Conservation (phyloP, 2,888 invertebrate genomes). For the Aricia artaxerxes region DNA sequence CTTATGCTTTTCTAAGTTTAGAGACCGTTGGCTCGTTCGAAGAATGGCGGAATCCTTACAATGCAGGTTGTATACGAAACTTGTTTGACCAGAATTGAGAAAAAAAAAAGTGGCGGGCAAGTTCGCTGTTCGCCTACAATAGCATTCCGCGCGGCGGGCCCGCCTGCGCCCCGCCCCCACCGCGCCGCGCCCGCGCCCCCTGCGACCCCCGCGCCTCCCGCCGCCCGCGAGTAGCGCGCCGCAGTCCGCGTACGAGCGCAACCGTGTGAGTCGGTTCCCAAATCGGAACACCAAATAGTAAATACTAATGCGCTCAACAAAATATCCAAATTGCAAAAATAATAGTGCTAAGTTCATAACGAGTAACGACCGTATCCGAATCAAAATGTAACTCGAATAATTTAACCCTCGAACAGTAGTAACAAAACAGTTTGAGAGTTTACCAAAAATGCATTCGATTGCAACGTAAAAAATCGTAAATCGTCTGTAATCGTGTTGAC, state of each 20-base stretch:
- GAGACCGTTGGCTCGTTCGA: slow-evolving; percentile 69
- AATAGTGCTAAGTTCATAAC: not conserved
- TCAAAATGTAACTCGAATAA: slow-evolving; percentile 13
- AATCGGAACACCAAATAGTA: not conserved
- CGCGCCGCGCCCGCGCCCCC: slow-evolving; percentile 50
- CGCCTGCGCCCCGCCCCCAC: slow-evolving; percentile 65
- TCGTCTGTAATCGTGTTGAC: not conserved
- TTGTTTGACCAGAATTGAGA: slow-evolving; percentile 79
- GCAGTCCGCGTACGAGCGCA: slow-evolving; percentile 67
- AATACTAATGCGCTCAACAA: slow-evolving; percentile 44
- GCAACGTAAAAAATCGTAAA: not conserved
- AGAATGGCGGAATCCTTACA: slow-evolving; percentile 80
- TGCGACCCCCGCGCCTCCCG: slow-evolving; percentile 47
- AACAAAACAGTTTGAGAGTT: not conserved
- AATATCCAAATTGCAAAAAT: slow-evolving; percentile 33
- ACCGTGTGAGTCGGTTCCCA: slow-evolving; percentile 55
- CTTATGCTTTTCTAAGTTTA: slow-evolving; percentile 60
- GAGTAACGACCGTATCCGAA: not conserved
- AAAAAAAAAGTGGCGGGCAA: slow-evolving; percentile 76
- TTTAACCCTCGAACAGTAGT: not conserved
- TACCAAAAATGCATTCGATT: slow-evolving; percentile 8
- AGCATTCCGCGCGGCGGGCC: slow-evolving; percentile 69
- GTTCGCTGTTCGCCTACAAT: slow-evolving; percentile 80
- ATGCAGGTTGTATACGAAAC: slow-evolving; percentile 80
- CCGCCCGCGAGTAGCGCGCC: slow-evolving; percentile 49